Base-by-base conservation (phyloP, 2,888 invertebrate species). In the Hydropsyche betteni region DNA sequence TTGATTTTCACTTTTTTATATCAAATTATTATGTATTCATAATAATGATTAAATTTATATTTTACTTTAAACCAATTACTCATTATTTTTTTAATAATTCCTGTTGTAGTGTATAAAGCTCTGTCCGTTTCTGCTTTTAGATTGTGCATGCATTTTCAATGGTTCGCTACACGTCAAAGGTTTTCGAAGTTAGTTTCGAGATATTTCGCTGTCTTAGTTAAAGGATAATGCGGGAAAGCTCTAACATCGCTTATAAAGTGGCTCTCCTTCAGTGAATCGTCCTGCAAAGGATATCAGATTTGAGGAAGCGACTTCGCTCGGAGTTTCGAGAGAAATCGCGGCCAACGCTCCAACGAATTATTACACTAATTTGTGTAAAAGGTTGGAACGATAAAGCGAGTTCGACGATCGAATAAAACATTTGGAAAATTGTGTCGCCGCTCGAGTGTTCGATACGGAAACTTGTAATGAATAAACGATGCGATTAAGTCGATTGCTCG, bases 101-200 rank as follows among this genome's bases (percentile, higher is more conserved):
- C 10, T 10, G 10, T 10, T 44, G 10, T 8, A 44, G 6, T 1
- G 6, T 36, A 2, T 36, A 64, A 64, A 64, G 64, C 64, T 64
- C 12, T 64, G 64, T 36, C 36, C 34, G 64, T 8, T 8, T 44
- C 44, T 10, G 36, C 4, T 36, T 64, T 64, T 36, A 34, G 44
- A 64, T 64, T 64, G 5, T 24, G n/a, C 6, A 64, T 64, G 64
- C 64, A 64, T 64, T 64, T 58, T 64, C 8, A 64, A 64, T 36
- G 64, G 64, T 64, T 64, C 64, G 64, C 64, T 64, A 64, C 64
- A 64, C 34, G 64, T 64, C 64, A 64, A 64, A 64, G 64, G 8
- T 44, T 8, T 64, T 12, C 64, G 34, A 64, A 64, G 34, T 34
- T 64, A 55, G 55, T 55, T n/a, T n/a, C n/a, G 51, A 53, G 53